Evolutionary conservation across 2,797 vertebrate genomes (phyloP), one percentile per base, ranked within the genome.

Genomic region (Mallotus villosus): DNA sequence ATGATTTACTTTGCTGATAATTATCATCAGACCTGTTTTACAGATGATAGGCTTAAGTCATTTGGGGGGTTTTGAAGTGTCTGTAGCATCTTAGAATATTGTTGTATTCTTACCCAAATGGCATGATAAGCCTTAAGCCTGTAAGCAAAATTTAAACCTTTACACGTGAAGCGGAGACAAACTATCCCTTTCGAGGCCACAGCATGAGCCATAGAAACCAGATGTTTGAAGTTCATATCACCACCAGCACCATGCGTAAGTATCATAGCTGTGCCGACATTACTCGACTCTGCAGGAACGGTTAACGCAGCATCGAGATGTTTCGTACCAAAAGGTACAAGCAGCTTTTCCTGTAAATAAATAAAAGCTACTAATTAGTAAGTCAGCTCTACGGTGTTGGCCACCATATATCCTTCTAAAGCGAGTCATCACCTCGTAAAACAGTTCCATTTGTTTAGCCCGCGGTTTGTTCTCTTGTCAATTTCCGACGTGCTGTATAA

Each of bases 211-310:
- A 97, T 78, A 78, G 93, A 95, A 29, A 93, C 89, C 61, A 99
- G 86, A 1, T 95, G 95, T 78, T 75, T 93, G 79, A 93, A 91
- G 90, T 96, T 94, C 95, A 97, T 96, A 83, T 97, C 95, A 85
- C 96, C 97, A 16, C 96, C 96, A 0, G 96, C 96, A 64, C 96
- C 97, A 34, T 98, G 97, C 8, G 95, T 97, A 61, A 98, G 92
- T 53, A 97, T 85, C 19, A 99, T 84, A 8, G 92, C 95, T 0
- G 93, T 89, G 3, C 67, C 81, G 34, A 87, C 75, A 22, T 69
- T 84, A 53, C 80, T 78, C 27, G 69, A 5, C 0, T 77, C 63
- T 32, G 64, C 82, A 58, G 96, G 95, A 37, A 93, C 75, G 59
- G 93, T 92, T 81, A 96, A 75, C 14, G 89, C 71, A 0, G 93